Base-by-base conservation (phyloP, 2,797 vertebrate genomes). In the Lerista edwardsae region DNA sequence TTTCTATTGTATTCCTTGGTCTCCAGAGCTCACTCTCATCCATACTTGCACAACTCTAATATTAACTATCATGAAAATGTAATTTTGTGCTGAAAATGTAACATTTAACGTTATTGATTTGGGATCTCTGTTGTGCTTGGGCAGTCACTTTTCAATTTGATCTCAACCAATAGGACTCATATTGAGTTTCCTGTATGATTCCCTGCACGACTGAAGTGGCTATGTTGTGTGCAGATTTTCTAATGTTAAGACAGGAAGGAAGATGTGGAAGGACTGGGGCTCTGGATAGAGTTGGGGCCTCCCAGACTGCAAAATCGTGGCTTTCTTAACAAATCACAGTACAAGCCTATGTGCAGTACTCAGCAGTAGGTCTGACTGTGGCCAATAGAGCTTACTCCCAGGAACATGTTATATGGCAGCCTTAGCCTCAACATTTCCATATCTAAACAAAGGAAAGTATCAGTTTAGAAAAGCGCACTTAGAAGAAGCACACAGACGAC, bases 101-200 rank as follows among this genome's bases (percentile, higher is more conserved):
- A 31, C 76, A 80, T n/a, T 59, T 80, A 71, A 69, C 4, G 14
- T 69, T 80, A 55, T 69, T 80, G 79, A 80, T 71, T 39, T 80
- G 79, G 51, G 51, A 69, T 80, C 31, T 71, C 67, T 59, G 25
- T 39, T 80, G 77, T 39, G 34, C 31, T 80, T 59, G 47, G 71
- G 34, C 27, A 36, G 51, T 27, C 67, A 57, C 51, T 69, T 80
- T 80, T 69, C 79, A 80, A 80, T 80, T 71, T n/a, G 3, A 21
- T 39, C 34, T 29, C 67, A 41, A 62, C 55, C 79, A 82, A 73
- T 25, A 82, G 39, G 39, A 47, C 41, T 44, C 79, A 57, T 57
- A 69, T 11, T 57, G 65, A 17, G 21, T 57, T 57, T 80, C 51
- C 34, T 69, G 31, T 34, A 69, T 21, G 47, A 59, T 39, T 71